These are phyloP conservation scores for Rhynchonycteris naso DNA, from an alignment of 2,797 vertebrate genomes.

Conservation along the genomic window DNA sequence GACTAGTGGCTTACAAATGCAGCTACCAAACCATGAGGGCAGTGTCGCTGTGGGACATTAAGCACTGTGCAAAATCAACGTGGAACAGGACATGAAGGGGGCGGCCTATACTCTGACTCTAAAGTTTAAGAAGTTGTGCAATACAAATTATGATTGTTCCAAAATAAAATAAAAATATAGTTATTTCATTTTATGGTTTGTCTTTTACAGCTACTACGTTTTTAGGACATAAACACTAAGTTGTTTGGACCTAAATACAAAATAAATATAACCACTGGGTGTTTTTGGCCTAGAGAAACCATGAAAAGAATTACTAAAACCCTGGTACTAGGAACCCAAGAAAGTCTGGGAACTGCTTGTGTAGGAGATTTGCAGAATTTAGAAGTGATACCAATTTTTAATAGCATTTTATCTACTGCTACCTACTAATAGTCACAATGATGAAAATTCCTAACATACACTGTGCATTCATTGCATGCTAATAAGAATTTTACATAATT, in stretches of 20 bases:
- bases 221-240: neutral
- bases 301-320: neutral
- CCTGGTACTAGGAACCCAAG: neutral
- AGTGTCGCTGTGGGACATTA: neutral
- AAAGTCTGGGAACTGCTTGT: neutral
- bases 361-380: slow-evolving; percentile 31
- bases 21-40: neutral
- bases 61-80: neutral
- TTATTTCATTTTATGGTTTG: neutral
- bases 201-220: neutral
- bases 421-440: neutral
- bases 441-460: slow-evolving; percentile 13
- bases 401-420: neutral
- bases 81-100: neutral
- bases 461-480: neutral
- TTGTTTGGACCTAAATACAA: neutral
- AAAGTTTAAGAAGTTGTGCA: neutral
- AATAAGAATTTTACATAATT: neutral
- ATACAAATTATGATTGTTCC: neutral
- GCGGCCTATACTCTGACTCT: neutral
- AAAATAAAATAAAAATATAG: slow-evolving; percentile 33
- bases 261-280: neutral
- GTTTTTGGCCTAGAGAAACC: neutral
- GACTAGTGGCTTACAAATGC: neutral
- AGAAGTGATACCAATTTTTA: neutral